Evolutionary conservation across 1,140 invertebrate species (phyloP).

Genomic region (Drosophila kikkawai): DNA sequence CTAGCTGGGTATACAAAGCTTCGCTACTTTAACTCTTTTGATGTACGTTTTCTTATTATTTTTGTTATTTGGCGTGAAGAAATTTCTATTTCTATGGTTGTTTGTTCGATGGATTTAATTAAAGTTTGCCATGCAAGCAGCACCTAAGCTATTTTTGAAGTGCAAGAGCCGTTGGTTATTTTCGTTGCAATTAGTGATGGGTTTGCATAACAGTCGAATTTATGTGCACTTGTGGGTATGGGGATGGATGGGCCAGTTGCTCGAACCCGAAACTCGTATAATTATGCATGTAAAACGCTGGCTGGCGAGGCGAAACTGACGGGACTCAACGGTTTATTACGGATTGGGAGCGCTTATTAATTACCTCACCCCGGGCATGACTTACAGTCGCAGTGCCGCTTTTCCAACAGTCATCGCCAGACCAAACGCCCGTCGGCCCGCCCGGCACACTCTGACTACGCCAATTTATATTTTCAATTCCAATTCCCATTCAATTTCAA

Average conservation of each 20-base stretch:
- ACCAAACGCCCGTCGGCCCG: background rate
- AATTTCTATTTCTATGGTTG: conserved; percentile 53
- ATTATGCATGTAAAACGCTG: conserved; percentile 47
- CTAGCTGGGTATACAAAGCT: conserved; percentile 1
- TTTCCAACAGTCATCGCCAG: conserved; percentile 75
- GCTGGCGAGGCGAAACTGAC: conserved; percentile 39
- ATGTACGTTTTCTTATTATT: conserved; percentile 13
- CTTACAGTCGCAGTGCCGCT: conserved; percentile 42
- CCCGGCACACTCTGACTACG: conserved; percentile 49
- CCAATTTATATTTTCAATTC: conserved; percentile 63
- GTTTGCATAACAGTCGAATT: conserved; percentile 65
- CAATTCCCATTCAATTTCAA: conserved; percentile 76
- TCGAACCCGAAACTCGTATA: conserved; percentile 23
- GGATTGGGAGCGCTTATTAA: conserved; percentile 72
- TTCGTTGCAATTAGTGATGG: conserved; percentile 60
- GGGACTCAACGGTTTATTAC: conserved; percentile 50
- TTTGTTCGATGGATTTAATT: conserved; percentile 65
- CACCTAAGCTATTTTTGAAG: conserved; percentile 43
- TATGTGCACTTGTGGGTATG: conserved; percentile 9
- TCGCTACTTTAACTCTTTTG: conserved; percentile 1
- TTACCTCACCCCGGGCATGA: conserved; percentile 61
- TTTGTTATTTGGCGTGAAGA: conserved; percentile 41
- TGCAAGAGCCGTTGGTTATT: conserved; percentile 36
- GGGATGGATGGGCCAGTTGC: conserved; percentile 18
- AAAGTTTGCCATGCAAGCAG: conserved; percentile 31